phyloP scores from a whole-genome alignment of 35 echinoderm and acorn worm species.

The Chiridota heheva region DNA sequence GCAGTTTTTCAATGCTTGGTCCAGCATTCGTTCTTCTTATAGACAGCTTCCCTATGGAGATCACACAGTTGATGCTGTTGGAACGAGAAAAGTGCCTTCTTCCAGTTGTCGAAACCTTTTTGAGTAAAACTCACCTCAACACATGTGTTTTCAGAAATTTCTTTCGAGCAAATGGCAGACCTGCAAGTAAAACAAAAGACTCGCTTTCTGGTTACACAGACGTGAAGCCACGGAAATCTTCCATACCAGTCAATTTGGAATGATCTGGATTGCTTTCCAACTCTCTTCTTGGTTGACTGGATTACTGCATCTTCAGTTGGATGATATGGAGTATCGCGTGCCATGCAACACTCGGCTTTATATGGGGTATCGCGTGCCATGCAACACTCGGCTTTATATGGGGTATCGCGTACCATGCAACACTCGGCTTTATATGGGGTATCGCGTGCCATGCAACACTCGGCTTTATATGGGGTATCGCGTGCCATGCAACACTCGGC shows the following conservation, averaged over 20 bases:
- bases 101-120: background rate
- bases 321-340: background rate
- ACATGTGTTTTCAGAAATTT: background rate
- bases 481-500: no score
- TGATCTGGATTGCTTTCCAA: conserved; percentile 2
- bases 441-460: no score
- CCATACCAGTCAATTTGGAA: conserved; percentile 12
- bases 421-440: no score
- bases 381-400: no score
- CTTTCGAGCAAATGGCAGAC: background rate
- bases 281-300: conserved; percentile 11
- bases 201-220: conserved; percentile 2
- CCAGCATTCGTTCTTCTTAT: conserved; percentile 18
- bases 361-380: no score
- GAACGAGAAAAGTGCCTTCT: conserved; percentile 5
- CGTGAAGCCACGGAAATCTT: conserved; percentile 8
- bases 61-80: conserved; percentile 3
- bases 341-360: no score
- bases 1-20: background rate
- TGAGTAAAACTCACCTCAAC: background rate
- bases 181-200: background rate
- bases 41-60: background rate
- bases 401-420: no score
- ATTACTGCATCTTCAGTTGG: conserved; percentile 12
- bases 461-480: no score